A percentile compares a stretch with the other conserved stretches of the same genome.
phyloP scores from a whole-genome alignment of 2,113 vertebrate species.

The Nesogale talazaci region DNA sequence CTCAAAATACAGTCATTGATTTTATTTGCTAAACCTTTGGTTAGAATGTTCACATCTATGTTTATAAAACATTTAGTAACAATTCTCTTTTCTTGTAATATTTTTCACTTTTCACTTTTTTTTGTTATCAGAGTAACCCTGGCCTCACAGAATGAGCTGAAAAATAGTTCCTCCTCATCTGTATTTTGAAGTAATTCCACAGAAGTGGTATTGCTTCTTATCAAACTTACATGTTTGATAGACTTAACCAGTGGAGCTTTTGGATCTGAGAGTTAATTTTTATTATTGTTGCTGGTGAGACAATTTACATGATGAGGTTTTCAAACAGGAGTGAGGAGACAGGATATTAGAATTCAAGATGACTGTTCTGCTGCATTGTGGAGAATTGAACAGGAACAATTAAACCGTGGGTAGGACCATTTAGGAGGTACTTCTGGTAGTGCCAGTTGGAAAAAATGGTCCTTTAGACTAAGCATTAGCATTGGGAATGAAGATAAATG shows the following conservation, averaged over 20 bases:
- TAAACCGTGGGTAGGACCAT: not conserved
- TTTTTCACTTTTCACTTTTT: not conserved
- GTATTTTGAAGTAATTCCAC: not conserved
- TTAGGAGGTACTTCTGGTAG: not conserved
- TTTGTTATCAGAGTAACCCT: not conserved
- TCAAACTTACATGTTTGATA: slow-evolving; percentile 1
- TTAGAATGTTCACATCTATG: not conserved
- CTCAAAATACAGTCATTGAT: slow-evolving; percentile 25
- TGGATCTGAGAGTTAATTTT: not conserved
- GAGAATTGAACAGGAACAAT: not conserved
- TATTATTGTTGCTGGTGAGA: not conserved
- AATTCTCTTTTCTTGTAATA: not conserved
- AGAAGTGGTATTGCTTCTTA: slow-evolving; percentile 10
- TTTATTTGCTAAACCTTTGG: not conserved
- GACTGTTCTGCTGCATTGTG: not conserved
- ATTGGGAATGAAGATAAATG: not conserved
- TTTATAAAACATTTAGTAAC: not conserved
- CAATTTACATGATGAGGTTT: not conserved
- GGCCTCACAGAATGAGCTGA: not conserved
- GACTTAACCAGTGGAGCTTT: not conserved
- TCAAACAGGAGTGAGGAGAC: not conserved
- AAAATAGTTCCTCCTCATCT: not conserved
- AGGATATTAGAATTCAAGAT: not conserved
- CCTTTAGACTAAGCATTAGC: not conserved
- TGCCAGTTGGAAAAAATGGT: not conserved